Percentiles rank a stretch among this genome's conserved stretches.
Evolutionary conservation across 2,113 vertebrate genomes (phyloP).

Genomic region (Strigops habroptila): DNA sequence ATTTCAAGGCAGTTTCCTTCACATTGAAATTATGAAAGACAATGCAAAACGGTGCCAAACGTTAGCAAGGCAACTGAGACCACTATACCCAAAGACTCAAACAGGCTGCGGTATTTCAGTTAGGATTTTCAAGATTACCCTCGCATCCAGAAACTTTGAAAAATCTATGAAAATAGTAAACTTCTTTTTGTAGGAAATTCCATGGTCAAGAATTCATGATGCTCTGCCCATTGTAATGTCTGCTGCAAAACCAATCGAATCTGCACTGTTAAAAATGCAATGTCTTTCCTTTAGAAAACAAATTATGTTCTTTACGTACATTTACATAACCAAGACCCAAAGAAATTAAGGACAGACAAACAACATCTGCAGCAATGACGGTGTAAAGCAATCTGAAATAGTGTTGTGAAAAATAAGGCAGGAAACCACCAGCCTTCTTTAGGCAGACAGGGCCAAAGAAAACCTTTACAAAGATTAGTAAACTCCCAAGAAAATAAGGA

Average conservation of each 20-base stretch:
- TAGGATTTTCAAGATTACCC: not conserved
- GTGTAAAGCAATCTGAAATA: not conserved
- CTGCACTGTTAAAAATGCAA: not conserved
- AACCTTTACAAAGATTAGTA: not conserved
- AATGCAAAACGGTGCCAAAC: not conserved
- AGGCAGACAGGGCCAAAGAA: not conserved
- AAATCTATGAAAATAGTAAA: not conserved
- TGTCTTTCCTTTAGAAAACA: not conserved
- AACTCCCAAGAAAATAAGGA: not conserved
- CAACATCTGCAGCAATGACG: accelerated
- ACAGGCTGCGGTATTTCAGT: not conserved
- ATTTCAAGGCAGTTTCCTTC: not conserved
- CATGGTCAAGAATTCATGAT: not conserved
- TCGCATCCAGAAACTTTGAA: not conserved
- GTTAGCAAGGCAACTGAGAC: not conserved
- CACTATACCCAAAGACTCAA: not conserved
- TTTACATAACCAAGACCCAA: not conserved
- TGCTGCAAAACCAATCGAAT: not conserved
- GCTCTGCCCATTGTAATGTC: not conserved
- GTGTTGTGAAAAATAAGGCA: not conserved
- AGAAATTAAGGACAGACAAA: not conserved
- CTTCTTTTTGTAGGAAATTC: not conserved
- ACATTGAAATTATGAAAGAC: not conserved
- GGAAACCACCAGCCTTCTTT: not conserved
- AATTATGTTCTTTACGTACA: not conserved